Percentiles rank a stretch among this genome's conserved stretches.
phyloP scores from a whole-genome alignment of 2,113 vertebrate species.

The Tachysurus vachellii region DNA sequence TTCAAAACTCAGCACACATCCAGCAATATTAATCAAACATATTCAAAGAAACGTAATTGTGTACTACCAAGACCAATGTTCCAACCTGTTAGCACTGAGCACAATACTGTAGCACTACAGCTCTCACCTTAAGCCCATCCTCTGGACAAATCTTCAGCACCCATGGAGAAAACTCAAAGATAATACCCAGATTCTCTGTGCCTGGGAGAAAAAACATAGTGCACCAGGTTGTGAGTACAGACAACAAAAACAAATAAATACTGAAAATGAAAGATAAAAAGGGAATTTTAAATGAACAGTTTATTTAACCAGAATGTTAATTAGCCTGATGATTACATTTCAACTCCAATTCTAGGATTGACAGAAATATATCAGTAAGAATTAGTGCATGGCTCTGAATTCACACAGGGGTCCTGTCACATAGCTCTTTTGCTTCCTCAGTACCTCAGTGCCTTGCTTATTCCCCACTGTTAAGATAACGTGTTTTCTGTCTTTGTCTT shows the following conservation, averaged over 20 bases:
- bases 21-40: neutral
- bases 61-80: neutral
- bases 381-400: neutral
- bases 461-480: no score
- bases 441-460: neutral
- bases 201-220: constrained; percentile 67
- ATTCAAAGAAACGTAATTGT: neutral
- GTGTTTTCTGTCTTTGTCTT: no score
- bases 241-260: neutral
- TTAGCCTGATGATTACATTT: neutral
- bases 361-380: neutral
- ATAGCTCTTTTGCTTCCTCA: no score
- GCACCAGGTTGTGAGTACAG: neutral
- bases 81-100: neutral
- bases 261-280: neutral
- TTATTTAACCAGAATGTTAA: neutral
- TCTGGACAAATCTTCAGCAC: constrained; percentile 93
- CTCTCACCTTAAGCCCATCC: constrained; percentile 89
- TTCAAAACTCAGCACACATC: neutral
- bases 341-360: neutral
- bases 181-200: constrained; percentile 88
- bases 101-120: neutral
- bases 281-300: neutral
- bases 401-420: neutral
- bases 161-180: constrained; percentile 96